phyloP scores from a whole-genome alignment of 2,888 invertebrate genomes.

The Dioctria rufipes region DNA sequence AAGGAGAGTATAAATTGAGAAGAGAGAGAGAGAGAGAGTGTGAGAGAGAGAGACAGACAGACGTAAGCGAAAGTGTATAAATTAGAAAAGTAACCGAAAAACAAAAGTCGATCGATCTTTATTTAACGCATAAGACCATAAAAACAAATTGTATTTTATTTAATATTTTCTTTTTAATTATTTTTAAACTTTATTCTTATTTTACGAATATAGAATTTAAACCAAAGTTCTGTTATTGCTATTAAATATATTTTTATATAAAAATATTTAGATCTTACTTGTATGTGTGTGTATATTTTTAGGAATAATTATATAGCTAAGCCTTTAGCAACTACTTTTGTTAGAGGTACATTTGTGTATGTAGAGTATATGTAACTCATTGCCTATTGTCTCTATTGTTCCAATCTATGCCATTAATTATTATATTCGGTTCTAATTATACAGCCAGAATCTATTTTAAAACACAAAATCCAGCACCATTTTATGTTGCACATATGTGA shows the following conservation, averaged over 20 bases:
- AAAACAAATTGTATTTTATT: slow-evolving; percentile 37
- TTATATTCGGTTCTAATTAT: too few species aligned
- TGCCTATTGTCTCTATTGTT: too few species aligned
- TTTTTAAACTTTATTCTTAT: slow-evolving; percentile 16
- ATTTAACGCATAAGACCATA: slow-evolving; percentile 12
- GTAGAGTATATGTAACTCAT: too few species aligned
- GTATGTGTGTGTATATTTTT: slow-evolving; percentile 39
- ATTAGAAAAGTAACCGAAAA: slow-evolving; percentile 22
- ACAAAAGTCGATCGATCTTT: neutral
- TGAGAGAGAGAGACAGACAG: neutral
- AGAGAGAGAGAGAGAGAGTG: neutral
- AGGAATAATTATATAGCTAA: slow-evolving; percentile 17
- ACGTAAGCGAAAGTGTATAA: slow-evolving; percentile 18
- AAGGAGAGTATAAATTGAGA: too few species aligned
- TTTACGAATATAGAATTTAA: slow-evolving; percentile 53
- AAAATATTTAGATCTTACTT: slow-evolving; percentile 3
- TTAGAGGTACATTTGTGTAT: neutral
- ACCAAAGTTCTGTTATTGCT: slow-evolving; percentile 55
- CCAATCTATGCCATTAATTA: too few species aligned
- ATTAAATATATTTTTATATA: slow-evolving; percentile 52
- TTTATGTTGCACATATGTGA: too few species aligned
- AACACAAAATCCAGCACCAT: too few species aligned
- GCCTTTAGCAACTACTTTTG: neutral
- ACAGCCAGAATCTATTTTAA: too few species aligned
- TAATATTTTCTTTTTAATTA: slow-evolving; percentile 50